Evolutionary conservation across 2,113 vertebrate genomes (phyloP), one percentile per base, ranked within the genome.

Genomic region (Colinus virginianus): DNA sequence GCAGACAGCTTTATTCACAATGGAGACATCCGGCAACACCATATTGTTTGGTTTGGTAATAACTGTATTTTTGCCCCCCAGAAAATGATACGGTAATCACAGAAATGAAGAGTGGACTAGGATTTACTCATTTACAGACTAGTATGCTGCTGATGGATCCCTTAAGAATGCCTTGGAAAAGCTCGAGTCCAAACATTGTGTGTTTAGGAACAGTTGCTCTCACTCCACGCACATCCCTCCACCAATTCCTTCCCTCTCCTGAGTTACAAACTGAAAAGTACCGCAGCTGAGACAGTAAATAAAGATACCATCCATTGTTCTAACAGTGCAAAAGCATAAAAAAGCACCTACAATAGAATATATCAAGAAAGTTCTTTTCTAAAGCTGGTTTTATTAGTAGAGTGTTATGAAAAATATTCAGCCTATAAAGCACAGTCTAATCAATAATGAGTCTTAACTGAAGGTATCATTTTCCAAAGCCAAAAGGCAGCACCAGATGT

Each of bases 1-100:
- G 32, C 0, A 92, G 59, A 82, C 84, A 78, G 88, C 49, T 96
- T 75, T 42, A 90, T 42, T 91, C 92, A 69, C 55, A 56, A 20
- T n/a, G 18, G 55, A 56, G 55, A 32, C 30, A 90, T 18, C 46
- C 42, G 1, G 11, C 26, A 74, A 79, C 5, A 46, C 36, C 49
- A 58, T 17, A 55, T 11, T 49, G 46, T 26, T 71, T 81, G 7
- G 61, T 94, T 84, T 26, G 21, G 62, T 55, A 13, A 7, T 42
- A 77, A 55, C 49, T 78, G 5, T 58, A 26, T 55, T 92, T 87
- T 64, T 40, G 7, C 61, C 61, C 84, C 71, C 89, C 34, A 67
- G 7, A 49, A 70, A 78, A 30, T 43, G 69, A 90, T 58, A 43
- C 11, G 22, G 36, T 7, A 59, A 66, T 38, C 49, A 43, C 30